Percentiles rank a stretch among this genome's conserved stretches.
Conservation (phyloP, 2,113 vertebrate genomes). For the Notechis scutatus region DNA sequence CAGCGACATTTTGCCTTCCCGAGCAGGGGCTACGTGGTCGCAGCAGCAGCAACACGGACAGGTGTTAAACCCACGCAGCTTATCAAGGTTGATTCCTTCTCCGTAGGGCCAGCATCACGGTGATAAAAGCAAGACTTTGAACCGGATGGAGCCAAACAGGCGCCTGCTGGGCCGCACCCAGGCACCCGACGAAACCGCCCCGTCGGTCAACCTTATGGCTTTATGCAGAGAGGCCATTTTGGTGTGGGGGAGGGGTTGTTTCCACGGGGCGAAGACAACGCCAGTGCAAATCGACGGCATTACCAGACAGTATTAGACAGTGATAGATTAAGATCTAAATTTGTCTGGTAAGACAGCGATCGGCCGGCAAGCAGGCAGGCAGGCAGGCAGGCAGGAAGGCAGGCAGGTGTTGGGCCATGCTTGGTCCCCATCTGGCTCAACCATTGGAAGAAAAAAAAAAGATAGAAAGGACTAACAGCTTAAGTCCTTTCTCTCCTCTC, state of each 20-base stretch:
- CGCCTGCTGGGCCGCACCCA: not conserved
- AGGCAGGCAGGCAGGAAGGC: too few relatives aligned
- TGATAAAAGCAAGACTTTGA: slow-evolving; percentile 9
- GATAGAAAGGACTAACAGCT: not conserved
- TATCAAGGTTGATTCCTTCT: not conserved
- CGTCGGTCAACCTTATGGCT: not conserved
- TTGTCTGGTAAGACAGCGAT: slow-evolving; percentile 98
- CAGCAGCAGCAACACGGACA: rapidly evolving
- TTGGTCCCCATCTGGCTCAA: not conserved
- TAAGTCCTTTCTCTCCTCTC: too few relatives aligned
- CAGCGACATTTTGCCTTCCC: not conserved
- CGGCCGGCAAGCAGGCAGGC: slow-evolving; percentile 27
- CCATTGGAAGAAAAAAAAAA: not conserved
- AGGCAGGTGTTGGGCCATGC: slow-evolving; percentile 64
- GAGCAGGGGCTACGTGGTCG: not conserved
- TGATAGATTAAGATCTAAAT: slow-evolving; percentile 88
- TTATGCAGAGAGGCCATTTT: not conserved
- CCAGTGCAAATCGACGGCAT: slow-evolving; percentile 88
- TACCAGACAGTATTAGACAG: slow-evolving; percentile 99
- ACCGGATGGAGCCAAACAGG: not conserved
- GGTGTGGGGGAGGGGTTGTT: not conserved
- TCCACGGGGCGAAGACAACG: slow-evolving; percentile 59
- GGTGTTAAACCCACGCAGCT: not conserved
- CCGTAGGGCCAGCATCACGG: rapidly evolving
- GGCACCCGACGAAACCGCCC: not conserved